Evolutionary conservation across 2,888 invertebrate species (phyloP).

Genomic region (Agriopis aurantiaria): DNA sequence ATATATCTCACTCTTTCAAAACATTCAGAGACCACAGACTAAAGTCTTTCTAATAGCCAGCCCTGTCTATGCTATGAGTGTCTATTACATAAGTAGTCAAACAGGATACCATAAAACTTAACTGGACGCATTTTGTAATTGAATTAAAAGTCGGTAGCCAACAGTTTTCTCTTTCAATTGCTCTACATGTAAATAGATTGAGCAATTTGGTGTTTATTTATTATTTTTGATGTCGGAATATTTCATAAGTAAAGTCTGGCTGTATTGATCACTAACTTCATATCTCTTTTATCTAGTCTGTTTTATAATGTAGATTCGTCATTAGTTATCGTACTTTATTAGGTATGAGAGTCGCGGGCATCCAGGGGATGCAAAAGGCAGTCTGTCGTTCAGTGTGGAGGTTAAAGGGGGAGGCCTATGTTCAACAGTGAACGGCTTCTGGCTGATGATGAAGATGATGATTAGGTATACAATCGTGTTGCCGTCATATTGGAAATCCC

Average conservation of each 20-base stretch:
- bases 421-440: too few relatives aligned
- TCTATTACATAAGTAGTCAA: conserved; percentile 37
- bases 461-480: too few relatives aligned
- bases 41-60: conserved; percentile 3
- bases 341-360: too few relatives aligned
- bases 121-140: conserved; percentile 43
- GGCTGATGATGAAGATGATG: too few relatives aligned
- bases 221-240: conserved; percentile 8
- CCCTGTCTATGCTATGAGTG: conserved; percentile 25
- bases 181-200: conserved; percentile 42
- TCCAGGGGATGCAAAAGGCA: too few relatives aligned
- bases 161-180: conserved; percentile 46
- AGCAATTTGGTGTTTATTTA: conserved; percentile 43
- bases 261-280: neutral
- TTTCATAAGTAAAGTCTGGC: conserved; percentile 1
- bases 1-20: neutral
- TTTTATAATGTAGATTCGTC: too few relatives aligned
- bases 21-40: neutral
- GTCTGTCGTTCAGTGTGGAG: too few relatives aligned
- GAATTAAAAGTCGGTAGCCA: conserved; percentile 40
- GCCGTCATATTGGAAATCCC: too few relatives aligned
- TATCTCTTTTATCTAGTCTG: too few relatives aligned
- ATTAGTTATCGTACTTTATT: too few relatives aligned
- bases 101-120: conserved; percentile 39
- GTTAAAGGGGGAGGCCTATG: too few relatives aligned